Evolutionary conservation across 2,113 vertebrate genomes (phyloP), one percentile per base, ranked within the genome.

Genomic region (Rhynchopsitta pachyrhyncha): DNA sequence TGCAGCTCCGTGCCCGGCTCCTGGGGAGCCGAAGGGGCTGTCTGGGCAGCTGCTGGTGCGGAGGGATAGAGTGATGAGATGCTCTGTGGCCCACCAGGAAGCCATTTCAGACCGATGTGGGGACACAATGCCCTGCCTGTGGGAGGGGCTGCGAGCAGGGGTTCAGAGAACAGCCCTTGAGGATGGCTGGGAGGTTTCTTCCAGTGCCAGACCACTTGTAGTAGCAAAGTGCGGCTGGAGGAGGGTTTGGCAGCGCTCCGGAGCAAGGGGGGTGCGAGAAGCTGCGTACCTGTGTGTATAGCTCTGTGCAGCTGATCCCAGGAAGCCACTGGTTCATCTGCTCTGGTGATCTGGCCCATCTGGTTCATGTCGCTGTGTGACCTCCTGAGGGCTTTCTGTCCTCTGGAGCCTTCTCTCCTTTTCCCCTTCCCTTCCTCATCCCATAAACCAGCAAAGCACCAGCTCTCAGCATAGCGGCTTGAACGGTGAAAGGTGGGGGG

Each of bases 1-100:
- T 0, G 1, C 17, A 37, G 44, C 13, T 53, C 75, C 3, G 1
- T 23, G 35, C 42, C 33, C 29, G 59, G 25, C 19, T 27, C 0
- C 0, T 9, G 11, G n/a, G 52, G 25, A 77, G 9, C 17, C 9
- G 52, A 52, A 46, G 22, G 9, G 11, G 52, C 47, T 66, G 13
- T 20, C 24, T 49, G 28, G 64, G 29, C 35, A 47, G 39, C 14
- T 6, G 1, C 5, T 1, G 15, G 37, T 29, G 47, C 13, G 39
- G 18, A 50, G 31, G 16, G 33, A 39, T 13, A 27, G 18, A 18
- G 50, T 20, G 42, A 7, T 29, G 71, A 60, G 60, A 19, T 60
- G 49, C 13, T 63, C 35, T 20, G 18, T 33, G 49, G 50, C 20
- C 84, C 1, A 1, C 20, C 13, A 63, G 44, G 46, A 73, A 73